phyloP scores from a whole-genome alignment of 2,888 invertebrate genomes.

The Caradrina kadenii region DNA sequence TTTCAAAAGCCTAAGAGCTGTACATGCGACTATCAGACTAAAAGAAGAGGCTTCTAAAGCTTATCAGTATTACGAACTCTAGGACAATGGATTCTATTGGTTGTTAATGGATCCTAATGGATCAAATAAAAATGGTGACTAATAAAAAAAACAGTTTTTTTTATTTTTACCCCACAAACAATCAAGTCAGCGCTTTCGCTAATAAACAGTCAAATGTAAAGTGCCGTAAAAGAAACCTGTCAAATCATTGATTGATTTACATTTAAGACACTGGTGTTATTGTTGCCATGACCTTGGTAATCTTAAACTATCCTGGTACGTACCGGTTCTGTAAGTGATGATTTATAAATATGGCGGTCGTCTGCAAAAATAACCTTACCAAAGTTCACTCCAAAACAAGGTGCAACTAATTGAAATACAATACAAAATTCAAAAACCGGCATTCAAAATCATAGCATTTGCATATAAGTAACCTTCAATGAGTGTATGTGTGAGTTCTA shows the following conservation, averaged over 20 bases:
- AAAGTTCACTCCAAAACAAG: slow-evolving; percentile 3
- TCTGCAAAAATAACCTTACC: not conserved
- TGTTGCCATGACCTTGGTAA: not conserved
- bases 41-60: too few relatives aligned
- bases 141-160: too few relatives aligned
- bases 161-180: too few relatives aligned
- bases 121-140: too few relatives aligned
- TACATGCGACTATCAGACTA: too few relatives aligned
- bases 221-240: too few relatives aligned
- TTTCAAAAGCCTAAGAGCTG: too few relatives aligned
- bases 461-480: not conserved
- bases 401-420: slow-evolving; percentile 1
- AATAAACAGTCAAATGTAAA: too few relatives aligned
- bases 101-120: too few relatives aligned
- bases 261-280: not conserved
- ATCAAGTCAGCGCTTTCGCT: too few relatives aligned
- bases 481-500: not conserved
- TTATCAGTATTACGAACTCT: too few relatives aligned
- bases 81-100: too few relatives aligned
- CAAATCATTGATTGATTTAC: not conserved
- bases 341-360: not conserved
- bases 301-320: not conserved
- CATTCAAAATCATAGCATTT: slow-evolving; percentile 14
- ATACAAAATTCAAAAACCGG: not conserved
- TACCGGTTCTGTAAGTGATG: slow-evolving; percentile 1